Conservation (phyloP, 2,113 vertebrate genomes). For the Tachycineta bicolor region DNA sequence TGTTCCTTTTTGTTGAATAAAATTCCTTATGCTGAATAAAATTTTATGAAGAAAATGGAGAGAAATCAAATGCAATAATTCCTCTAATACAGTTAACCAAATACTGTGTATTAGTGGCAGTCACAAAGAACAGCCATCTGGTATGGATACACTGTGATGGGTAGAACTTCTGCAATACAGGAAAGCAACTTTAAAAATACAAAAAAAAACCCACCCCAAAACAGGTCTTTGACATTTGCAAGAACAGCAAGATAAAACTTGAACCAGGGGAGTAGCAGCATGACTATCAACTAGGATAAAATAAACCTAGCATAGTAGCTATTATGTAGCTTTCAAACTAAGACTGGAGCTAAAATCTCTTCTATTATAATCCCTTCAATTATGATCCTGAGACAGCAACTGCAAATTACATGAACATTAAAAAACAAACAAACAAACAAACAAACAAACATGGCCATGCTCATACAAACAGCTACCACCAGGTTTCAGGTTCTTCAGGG, state of each 20-base stretch:
- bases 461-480: not conserved
- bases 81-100: not conserved
- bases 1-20: not conserved
- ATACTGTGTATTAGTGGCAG: not conserved
- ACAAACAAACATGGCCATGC: accelerated
- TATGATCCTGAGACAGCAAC: not conserved
- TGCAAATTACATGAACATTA: not conserved
- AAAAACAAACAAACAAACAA: not conserved
- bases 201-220: not conserved
- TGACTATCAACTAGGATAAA: not conserved
- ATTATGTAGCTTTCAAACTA: not conserved
- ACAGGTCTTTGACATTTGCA: constrained; percentile 20
- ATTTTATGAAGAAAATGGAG: not conserved
- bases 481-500: not conserved
- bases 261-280: not conserved
- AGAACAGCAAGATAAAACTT: not conserved
- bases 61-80: not conserved
- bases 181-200: not conserved
- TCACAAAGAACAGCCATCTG: not conserved
- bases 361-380: not conserved
- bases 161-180: not conserved
- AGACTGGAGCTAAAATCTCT: not conserved
- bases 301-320: not conserved
- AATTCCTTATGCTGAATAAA: not conserved
- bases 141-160: not conserved